These are phyloP conservation scores for Oophaga pumilio DNA, from an alignment of 2,113 vertebrate species.

Conservation along the genomic window DNA sequence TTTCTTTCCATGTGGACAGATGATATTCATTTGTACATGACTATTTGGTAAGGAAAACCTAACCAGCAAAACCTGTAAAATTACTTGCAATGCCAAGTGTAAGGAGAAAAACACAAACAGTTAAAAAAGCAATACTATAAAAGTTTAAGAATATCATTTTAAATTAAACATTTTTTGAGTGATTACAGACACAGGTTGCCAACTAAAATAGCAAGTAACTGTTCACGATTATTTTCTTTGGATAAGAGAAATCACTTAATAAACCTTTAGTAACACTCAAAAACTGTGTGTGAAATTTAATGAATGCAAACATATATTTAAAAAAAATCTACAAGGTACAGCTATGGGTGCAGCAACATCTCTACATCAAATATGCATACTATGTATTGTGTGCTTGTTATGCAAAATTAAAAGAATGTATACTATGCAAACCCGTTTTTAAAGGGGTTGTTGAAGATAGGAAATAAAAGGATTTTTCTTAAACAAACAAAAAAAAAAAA, in stretches of 20 bases:
- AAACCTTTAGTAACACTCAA: not conserved
- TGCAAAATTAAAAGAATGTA: not conserved
- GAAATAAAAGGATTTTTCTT: too few relatives aligned
- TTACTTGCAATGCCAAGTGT: not conserved
- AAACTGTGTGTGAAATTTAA: not conserved
- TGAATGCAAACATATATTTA: not conserved
- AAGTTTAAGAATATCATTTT: not conserved
- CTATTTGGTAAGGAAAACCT: not conserved
- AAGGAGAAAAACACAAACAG: not conserved
- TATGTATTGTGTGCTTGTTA: too few relatives aligned
- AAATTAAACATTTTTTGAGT: not conserved
- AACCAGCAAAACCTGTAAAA: not conserved
- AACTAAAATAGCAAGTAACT: not conserved
- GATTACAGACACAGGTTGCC: not conserved
- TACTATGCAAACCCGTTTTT: not conserved
- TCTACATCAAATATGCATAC: not conserved
- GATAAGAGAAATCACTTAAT: not conserved
- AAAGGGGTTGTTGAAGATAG: not conserved
- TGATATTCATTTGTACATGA: not conserved
- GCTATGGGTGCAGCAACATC: not conserved
- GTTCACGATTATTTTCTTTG: not conserved
- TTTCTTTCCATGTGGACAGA: too few relatives aligned
- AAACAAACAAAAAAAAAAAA: too few relatives aligned
- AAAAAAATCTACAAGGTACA: not conserved
- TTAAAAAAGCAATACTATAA: not conserved